A percentile compares a stretch with the other conserved stretches of the same genome.
These are phyloP conservation scores for Tangara arthus DNA, from an alignment of 2,797 vertebrate genomes.

Conservation along the genomic window DNA sequence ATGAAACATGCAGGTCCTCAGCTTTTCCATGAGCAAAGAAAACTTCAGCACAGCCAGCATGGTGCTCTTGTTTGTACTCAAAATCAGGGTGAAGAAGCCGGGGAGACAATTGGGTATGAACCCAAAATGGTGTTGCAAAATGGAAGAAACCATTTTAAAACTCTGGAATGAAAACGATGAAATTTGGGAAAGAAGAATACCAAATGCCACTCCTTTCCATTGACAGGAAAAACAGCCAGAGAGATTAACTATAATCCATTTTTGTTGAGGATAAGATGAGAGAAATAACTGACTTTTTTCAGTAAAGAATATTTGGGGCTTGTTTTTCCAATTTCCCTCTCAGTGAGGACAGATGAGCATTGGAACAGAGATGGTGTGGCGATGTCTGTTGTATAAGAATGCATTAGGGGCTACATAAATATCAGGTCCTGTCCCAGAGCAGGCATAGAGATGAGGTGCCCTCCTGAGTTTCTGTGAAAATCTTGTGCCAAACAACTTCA, in stretches of 20 bases:
- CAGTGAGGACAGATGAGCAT: background rate
- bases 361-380: background rate
- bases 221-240: background rate
- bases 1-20: background rate
- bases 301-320: background rate
- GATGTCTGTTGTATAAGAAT: background rate
- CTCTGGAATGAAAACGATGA: background rate
- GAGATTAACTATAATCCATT: background rate
- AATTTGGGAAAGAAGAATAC: background rate
- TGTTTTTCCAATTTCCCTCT: background rate
- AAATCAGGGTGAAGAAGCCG: background rate
- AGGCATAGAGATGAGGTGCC: background rate
- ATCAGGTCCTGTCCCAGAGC: background rate
- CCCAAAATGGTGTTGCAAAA: background rate
- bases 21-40: background rate
- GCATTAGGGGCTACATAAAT: background rate
- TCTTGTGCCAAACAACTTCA: background rate
- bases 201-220: background rate
- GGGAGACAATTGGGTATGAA: background rate
- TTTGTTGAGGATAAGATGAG: background rate
- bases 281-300: background rate
- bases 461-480: background rate
- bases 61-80: background rate
- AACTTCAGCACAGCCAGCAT: background rate
- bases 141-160: background rate